A percentile compares a stretch with the other conserved stretches of the same genome.
Conservation (phyloP, 2,113 vertebrate genomes). For the Petromus typicus region DNA sequence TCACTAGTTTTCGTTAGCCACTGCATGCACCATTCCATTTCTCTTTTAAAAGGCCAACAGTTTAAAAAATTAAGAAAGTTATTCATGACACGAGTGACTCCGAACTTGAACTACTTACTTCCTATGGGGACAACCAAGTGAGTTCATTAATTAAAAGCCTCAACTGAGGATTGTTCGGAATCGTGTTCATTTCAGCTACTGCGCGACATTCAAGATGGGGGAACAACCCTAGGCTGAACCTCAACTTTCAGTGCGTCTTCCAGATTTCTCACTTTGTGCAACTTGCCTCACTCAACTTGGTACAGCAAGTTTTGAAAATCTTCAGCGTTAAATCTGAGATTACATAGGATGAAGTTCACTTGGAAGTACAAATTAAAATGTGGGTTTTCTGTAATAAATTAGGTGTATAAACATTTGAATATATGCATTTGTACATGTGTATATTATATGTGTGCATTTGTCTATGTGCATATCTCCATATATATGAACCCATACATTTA, state of each 20-base stretch:
- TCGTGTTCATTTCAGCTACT: not conserved
- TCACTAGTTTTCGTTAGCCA: not conserved
- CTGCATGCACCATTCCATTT: not conserved
- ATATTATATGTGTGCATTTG: not conserved
- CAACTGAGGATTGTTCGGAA: not conserved
- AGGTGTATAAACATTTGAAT: not conserved
- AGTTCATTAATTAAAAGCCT: not conserved
- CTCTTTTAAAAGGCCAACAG: not conserved
- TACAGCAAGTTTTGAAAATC: not conserved
- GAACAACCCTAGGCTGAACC: not conserved
- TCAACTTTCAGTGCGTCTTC: not conserved
- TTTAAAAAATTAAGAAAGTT: constrained; percentile 1
- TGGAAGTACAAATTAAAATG: not conserved
- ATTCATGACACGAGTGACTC: not conserved
- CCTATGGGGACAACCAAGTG: not conserved
- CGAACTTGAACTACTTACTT: not conserved
- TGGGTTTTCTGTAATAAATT: not conserved
- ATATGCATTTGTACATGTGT: not conserved
- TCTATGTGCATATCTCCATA: not conserved
- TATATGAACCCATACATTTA: not conserved
- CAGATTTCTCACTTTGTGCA: no score
- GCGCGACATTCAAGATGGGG: not conserved
- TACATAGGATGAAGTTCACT: not conserved
- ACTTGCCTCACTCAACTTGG: not conserved
- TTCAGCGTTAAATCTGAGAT: not conserved